A percentile compares a stretch with the other conserved stretches of the same genome.
phyloP scores from a whole-genome alignment of 2,888 invertebrate genomes.

The Meteorus cinctellus region DNA sequence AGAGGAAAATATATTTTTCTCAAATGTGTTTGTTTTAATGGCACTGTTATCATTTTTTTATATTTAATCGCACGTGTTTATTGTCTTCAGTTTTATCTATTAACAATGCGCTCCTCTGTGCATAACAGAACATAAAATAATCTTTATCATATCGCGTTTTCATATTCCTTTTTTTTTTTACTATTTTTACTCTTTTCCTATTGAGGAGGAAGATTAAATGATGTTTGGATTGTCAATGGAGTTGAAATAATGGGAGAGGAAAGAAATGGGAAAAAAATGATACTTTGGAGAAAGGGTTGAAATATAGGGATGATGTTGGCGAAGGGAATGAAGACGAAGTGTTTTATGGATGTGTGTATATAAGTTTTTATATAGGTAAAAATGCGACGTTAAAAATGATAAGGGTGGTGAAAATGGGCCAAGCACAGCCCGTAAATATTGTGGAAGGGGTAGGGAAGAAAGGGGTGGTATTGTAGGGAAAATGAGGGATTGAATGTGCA shows the following conservation, averaged over 20 bases:
- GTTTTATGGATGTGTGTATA: conserved; percentile 1
- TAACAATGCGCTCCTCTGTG: neutral
- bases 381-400: conserved; percentile 49
- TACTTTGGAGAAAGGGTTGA: conserved; percentile 20
- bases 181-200: neutral
- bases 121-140: neutral
- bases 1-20: neutral
- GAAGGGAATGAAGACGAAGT: conserved; percentile 40
- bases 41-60: neutral
- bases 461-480: neutral
- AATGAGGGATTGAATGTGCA: neutral
- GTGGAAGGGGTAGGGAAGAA: conserved; percentile 38
- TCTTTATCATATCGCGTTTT: neutral
- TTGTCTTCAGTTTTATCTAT: neutral
- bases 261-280: too few relatives aligned
- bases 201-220: neutral
- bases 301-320: conserved; percentile 31
- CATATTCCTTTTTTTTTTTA: neutral
- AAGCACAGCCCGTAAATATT: conserved; percentile 65
- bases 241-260: conserved; percentile 13
- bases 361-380: too few relatives aligned
- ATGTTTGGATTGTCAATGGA: conserved; percentile 2
- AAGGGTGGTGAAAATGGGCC: conserved; percentile 63
- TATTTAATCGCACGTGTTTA: neutral
- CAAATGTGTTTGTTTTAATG: neutral